Conservation (phyloP, 1,140 invertebrate genomes). For the Nymphalis io region DNA sequence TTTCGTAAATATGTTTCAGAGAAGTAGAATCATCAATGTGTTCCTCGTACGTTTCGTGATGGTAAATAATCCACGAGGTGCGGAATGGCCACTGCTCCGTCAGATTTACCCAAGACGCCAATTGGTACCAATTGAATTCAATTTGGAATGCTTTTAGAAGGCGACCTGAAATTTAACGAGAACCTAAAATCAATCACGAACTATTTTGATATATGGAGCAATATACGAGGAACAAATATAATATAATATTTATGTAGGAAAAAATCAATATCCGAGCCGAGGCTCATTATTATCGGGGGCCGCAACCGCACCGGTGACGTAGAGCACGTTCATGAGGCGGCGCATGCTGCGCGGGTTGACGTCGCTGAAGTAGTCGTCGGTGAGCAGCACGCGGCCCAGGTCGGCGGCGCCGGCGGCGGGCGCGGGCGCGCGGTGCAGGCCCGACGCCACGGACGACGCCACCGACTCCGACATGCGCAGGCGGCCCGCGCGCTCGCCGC, state of each 20-base stretch:
- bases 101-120: conserved; percentile 98
- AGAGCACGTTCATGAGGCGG: conserved; percentile 98
- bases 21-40: conserved; percentile 92
- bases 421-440: conserved; percentile 86
- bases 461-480: conserved; percentile 92
- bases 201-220: too few relatives aligned
- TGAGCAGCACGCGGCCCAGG: conserved; percentile 87
- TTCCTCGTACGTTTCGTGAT: conserved; percentile 95
- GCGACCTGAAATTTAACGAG: conserved; percentile 84
- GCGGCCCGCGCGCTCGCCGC: conserved; percentile 79
- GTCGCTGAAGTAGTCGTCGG: conserved; percentile 98
- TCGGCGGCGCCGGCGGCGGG: conserved; percentile 64
- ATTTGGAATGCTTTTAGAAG: conserved; percentile 98
- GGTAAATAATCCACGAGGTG: conserved; percentile 97
- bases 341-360: conserved; percentile 98
- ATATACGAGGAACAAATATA: too few relatives aligned
- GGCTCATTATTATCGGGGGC: too few relatives aligned
- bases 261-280: too few relatives aligned
- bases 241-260: too few relatives aligned
- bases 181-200: not conserved
- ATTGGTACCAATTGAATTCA: conserved; percentile 99
- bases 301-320: conserved; percentile 90
- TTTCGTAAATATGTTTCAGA: conserved; percentile 94
- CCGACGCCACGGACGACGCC: conserved; percentile 93
- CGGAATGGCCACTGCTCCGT: conserved; percentile 99